Evolutionary conservation across 2,888 invertebrate species (phyloP).

Genomic region (Exephanes ischioxanthus): DNA sequence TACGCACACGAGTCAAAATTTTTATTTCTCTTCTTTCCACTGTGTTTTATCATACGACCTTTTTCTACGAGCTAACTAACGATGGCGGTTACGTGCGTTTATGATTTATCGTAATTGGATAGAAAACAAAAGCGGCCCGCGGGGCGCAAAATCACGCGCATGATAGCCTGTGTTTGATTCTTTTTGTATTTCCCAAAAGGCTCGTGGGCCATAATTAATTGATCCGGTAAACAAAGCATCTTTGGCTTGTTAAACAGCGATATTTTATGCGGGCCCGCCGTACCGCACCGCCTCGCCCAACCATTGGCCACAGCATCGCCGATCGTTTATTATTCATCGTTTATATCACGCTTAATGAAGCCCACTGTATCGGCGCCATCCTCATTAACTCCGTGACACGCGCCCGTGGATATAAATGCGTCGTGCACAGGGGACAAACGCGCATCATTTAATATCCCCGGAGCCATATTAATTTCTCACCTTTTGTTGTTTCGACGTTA

Average conservation of each 20-base stretch:
- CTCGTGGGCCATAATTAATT: slow-evolving; percentile 12
- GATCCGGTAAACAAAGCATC: slow-evolving; percentile 35
- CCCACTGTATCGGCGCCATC: slow-evolving; percentile 46
- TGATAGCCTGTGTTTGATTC: background rate
- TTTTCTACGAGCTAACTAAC: background rate
- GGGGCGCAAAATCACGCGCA: background rate
- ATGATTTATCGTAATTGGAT: background rate
- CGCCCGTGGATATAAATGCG: background rate
- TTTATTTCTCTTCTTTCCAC: background rate
- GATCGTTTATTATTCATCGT: slow-evolving; percentile 59
- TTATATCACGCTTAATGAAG: slow-evolving; percentile 54
- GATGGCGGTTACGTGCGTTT: background rate
- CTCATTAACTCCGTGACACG: slow-evolving; percentile 58
- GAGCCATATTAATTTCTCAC: slow-evolving; percentile 77
- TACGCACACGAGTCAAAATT: background rate
- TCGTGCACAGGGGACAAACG: slow-evolving; percentile 43
- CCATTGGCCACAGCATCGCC: slow-evolving; percentile 4
- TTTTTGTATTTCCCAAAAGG: slow-evolving; percentile 11
- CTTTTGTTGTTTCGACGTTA: slow-evolving; percentile 67
- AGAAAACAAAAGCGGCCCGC: too few relatives aligned
- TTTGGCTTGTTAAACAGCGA: slow-evolving; percentile 19
- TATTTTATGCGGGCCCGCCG: slow-evolving; percentile 5
- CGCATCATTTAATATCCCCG: slow-evolving; percentile 74
- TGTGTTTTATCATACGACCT: background rate
- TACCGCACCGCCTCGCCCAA: too few relatives aligned